A percentile compares a stretch with the other conserved stretches of the same genome.
phyloP scores from a whole-genome alignment of 2,888 invertebrate genomes.

The Iphiclides podalirius region DNA sequence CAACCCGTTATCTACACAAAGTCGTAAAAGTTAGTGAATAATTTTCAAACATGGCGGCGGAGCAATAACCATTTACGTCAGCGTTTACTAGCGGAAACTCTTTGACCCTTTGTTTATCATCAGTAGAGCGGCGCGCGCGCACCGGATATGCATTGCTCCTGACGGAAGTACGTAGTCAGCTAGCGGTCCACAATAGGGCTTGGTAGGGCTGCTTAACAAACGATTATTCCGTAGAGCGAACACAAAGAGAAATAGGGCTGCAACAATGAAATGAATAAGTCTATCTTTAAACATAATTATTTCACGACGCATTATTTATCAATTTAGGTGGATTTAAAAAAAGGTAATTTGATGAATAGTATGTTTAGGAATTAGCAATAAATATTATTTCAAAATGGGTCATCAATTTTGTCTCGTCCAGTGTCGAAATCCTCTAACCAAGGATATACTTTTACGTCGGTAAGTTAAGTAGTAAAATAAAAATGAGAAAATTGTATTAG shows the following conservation, averaged over 20 bases:
- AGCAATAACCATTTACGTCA: constrained; percentile 32
- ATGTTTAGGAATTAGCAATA: too few relatives aligned
- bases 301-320: neutral
- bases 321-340: too few relatives aligned
- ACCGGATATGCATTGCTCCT: constrained; percentile 59
- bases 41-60: constrained; percentile 23
- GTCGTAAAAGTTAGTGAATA: constrained; percentile 6
- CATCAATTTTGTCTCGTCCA: too few relatives aligned
- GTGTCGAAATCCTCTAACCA: too few relatives aligned
- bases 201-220: constrained; percentile 21
- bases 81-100: constrained; percentile 56
- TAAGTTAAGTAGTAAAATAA: too few relatives aligned
- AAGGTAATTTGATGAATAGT: too few relatives aligned
- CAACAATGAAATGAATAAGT: neutral
- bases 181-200: constrained; percentile 21
- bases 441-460: too few relatives aligned
- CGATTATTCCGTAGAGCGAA: constrained; percentile 6
- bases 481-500: too few relatives aligned
- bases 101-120: constrained; percentile 75
- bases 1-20: too few relatives aligned
- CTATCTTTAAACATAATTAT: too few relatives aligned
- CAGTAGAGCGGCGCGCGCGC: constrained; percentile 51
- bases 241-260: constrained; percentile 8
- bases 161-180: constrained; percentile 68
- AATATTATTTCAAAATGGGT: too few relatives aligned